Evolutionary conservation across 2,113 vertebrate species (phyloP), one percentile per base, ranked within the genome.

Genomic region (Ceyx margarethae): DNA sequence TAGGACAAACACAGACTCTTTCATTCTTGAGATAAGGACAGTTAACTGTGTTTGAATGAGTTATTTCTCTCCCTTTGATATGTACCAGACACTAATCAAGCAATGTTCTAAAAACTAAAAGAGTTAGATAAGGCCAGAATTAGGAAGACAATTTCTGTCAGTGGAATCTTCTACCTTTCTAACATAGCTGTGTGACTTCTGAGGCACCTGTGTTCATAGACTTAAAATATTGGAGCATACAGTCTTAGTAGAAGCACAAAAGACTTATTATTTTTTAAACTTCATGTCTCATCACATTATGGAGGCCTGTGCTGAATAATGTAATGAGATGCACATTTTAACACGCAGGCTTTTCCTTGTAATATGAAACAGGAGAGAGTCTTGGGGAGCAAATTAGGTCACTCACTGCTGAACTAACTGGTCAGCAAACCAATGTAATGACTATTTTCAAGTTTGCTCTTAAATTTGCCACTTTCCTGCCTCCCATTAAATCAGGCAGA

Each of bases 251-350:
- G 91, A 94, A 96, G 87, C 79, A 95, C 50, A 83, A 95, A 96
- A 90, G 58, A 15, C 37, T 37, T 81, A 85, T 84, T 91, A 66
- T 87, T 86, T 93, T 72, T 88, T 56, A 40, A 45, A 74, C 79
- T 90, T 89, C 31, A 54, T 94, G 95, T 97, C 82, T 83, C 53
- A 96, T 94, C 93, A 95, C 82, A 94, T 95, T 95, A 91, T 83
- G 75, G 48, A 94, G 66, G n/a, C 43, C 87, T 93, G 61, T 77
- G 81, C 87, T 92, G 69, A 60, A 93, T 73, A 96, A 94, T 81
- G 26, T 94, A 89, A 94, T 93, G 78, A 87, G 72, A 64, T 93
- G 68, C 90, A 95, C 68, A 91, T 91, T 96, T 95, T 95, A 96
- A 96, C 93, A 94, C 76, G 91, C 51, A 65, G 74, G 62, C 43